Evolutionary conservation across 1,140 invertebrate species (phyloP).

Genomic region (Diuraphis noxia): DNA sequence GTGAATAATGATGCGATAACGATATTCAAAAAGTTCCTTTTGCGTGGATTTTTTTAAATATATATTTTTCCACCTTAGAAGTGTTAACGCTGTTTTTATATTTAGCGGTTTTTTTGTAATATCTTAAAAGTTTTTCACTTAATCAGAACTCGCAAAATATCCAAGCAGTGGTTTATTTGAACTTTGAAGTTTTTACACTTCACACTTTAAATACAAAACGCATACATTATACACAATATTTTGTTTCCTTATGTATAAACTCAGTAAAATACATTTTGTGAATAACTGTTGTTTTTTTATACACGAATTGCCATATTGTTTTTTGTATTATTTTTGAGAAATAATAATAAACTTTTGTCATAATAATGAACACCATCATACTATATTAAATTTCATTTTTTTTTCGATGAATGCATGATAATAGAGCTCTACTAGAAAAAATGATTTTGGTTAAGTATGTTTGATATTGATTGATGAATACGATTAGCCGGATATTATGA

Average conservation of each 20-base stretch:
- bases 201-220: neutral
- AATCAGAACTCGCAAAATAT: constrained; percentile 38
- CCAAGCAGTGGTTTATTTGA: constrained; percentile 31
- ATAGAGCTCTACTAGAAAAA: no score
- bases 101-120: constrained; percentile 32
- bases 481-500: neutral
- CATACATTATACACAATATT: neutral
- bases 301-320: neutral
- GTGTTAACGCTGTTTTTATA: constrained; percentile 45
- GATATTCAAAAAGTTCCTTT: constrained; percentile 47
- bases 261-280: neutral
- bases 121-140: constrained; percentile 44
- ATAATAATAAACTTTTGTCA: neutral
- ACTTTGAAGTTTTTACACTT: neutral
- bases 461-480: neutral
- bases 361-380: neutral
- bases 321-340: neutral
- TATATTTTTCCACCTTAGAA: constrained; percentile 43
- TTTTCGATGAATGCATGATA: no score
- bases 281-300: neutral
- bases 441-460: neutral
- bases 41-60: constrained; percentile 4
- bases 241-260: neutral
- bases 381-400: no score
- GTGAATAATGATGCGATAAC: constrained; percentile 50